phyloP scores from a whole-genome alignment of 1,140 invertebrate genomes.

The Ceratina australensis region DNA sequence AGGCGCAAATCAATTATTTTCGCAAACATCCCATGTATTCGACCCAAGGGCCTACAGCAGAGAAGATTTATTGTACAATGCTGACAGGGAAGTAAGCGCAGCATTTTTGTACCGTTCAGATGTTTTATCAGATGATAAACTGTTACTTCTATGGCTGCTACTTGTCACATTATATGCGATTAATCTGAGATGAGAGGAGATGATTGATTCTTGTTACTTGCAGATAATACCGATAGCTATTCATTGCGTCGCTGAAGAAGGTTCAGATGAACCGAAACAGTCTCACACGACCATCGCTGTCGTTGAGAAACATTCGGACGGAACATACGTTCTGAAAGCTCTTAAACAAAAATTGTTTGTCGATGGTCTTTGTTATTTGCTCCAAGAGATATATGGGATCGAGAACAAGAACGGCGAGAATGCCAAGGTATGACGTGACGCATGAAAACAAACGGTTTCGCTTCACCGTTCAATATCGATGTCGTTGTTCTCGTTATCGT shows the following conservation, averaged over 20 bases:
- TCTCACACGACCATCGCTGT: conserved; percentile 97
- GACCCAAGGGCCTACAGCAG: conserved; percentile 92
- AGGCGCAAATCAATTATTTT: conserved; percentile 96
- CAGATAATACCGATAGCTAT: conserved; percentile 92
- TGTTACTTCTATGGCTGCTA: background rate
- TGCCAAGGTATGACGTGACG: conserved; percentile 80
- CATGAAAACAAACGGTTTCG: no score
- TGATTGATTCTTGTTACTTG: conserved; percentile 19
- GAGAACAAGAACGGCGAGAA: conserved; percentile 96
- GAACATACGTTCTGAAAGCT: conserved; percentile 94
- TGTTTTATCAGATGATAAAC: background rate
- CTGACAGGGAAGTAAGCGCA: conserved; percentile 88
- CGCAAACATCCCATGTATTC: conserved; percentile 91
- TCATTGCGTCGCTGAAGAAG: conserved; percentile 95
- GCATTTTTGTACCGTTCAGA: conserved; percentile 52
- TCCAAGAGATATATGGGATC: conserved; percentile 99
- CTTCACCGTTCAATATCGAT: no score
- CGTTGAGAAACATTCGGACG: conserved; percentile 95
- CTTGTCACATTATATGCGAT: no score
- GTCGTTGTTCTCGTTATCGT: no score
- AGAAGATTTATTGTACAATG: conserved; percentile 91
- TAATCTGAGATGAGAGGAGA: no score
- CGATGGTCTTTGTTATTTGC: conserved; percentile 96
- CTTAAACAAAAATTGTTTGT: conserved; percentile 99
- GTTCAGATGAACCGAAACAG: conserved; percentile 92